Evolutionary conservation across 2,113 vertebrate species (phyloP).

Genomic region (Bolborhynchus lineola): DNA sequence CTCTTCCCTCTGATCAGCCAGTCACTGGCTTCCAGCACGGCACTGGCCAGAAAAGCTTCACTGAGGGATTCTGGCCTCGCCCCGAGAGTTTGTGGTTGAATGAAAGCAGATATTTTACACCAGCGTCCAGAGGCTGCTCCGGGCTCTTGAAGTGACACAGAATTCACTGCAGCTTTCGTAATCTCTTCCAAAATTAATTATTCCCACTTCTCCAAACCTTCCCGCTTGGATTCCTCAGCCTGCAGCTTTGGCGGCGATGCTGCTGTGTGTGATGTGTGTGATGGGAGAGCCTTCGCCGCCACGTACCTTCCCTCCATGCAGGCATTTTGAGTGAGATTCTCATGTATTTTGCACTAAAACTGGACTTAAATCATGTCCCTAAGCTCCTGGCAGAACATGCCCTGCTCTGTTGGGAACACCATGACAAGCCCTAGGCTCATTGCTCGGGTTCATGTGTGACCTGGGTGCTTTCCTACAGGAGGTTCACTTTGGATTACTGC

Average conservation of each 20-base stretch:
- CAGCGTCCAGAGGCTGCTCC: not conserved
- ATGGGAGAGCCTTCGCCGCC: not conserved
- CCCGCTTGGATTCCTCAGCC: not conserved
- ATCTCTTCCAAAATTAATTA: slow-evolving; percentile 28
- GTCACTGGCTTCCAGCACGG: not conserved
- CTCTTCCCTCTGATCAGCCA: not conserved
- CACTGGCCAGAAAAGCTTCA: not conserved
- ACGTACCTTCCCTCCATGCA: not conserved
- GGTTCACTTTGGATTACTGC: not conserved
- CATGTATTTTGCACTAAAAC: not conserved
- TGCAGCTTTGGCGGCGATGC: not conserved
- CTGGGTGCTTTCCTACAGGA: rapidly evolving
- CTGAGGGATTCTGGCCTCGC: not conserved
- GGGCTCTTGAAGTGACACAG: not conserved
- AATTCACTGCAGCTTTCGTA: not conserved
- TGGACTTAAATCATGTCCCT: not conserved
- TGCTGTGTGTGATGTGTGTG: rapidly evolving
- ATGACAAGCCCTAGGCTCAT: rapidly evolving
- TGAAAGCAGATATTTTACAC: slow-evolving; percentile 11
- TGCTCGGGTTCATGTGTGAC: rapidly evolving
- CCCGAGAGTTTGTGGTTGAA: not conserved
- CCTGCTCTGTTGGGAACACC: not conserved
- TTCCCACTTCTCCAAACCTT: not conserved
- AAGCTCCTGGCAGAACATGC: rapidly evolving
- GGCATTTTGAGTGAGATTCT: too few species aligned